Evolutionary conservation across 2,888 invertebrate species (phyloP), one percentile per base, ranked within the genome.

Genomic region (Leptopterna dolabrata): DNA sequence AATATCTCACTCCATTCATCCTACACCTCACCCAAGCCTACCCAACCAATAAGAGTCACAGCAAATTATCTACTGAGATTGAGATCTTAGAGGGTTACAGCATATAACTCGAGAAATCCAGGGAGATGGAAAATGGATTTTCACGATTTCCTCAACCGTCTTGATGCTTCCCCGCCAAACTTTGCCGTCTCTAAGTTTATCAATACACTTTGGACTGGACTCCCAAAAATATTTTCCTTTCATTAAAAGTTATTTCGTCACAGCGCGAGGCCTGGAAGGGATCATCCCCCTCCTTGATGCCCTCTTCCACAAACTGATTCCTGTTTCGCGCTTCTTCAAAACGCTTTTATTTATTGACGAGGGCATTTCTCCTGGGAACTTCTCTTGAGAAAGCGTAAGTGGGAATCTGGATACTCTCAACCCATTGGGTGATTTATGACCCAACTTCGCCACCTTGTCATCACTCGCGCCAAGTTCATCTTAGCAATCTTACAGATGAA

Each of bases 211-310:
- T 24, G 43, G 24, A 70, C 81, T 83, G n/a, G n/a, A n/a, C n/a
- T n/a, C 83, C 83, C 41, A 83, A 83, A 70, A 83, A 83, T 83
- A 83, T 83, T 83, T 83, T 83, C 71, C 83, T 83, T 83, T 83
- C 83, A 83, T 83, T 83, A 83, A 70, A 83, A 83, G 83, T 83
- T 83, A 83, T 83, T 63, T 70, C 51, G 41, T 43, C 78, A 45
- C 78, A 11, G 30, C 19, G 11, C 30, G 4, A 70, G 55, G 29
- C 36, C 36, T 73, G 13, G 36, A 30, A 41, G 19, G 76, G 36
- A 41, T 41, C 30, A 14, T 29, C 41, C 19, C 7, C 43, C 36
- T 45, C 45, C 78, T 73, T 14, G 45, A 14, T 24, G 16, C 2
- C 78, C 19, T 19, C 45, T 19, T 45, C 45, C 45, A n/a, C 41